These are phyloP conservation scores for Accipiter virgatus DNA, from an alignment of 2,113 vertebrate species.

Conservation along the genomic window DNA sequence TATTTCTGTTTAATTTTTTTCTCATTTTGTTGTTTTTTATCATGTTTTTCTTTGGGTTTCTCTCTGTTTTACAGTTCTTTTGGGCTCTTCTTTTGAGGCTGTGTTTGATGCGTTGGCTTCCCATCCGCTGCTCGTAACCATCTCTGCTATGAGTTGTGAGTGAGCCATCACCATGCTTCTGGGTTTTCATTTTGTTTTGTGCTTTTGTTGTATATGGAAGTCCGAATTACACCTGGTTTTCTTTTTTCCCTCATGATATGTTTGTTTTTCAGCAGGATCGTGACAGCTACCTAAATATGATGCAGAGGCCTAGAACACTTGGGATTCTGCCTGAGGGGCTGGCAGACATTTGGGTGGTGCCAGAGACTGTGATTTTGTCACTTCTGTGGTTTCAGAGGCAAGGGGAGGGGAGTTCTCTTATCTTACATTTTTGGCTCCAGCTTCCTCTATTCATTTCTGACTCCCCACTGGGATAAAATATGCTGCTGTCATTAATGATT, in stretches of 20 bases:
- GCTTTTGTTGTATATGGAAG: slow-evolving; percentile 55
- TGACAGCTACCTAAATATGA: slow-evolving; percentile 10
- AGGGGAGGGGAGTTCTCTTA: background rate
- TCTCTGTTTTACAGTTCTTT: slow-evolving; percentile 91
- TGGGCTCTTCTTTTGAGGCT: slow-evolving; percentile 81
- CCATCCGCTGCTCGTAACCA: slow-evolving; percentile 76
- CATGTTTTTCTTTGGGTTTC: slow-evolving; percentile 76
- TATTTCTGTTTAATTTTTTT: slow-evolving; percentile 54
- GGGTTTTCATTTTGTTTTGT: slow-evolving; percentile 65
- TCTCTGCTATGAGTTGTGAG: slow-evolving; percentile 84
- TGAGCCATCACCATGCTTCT: slow-evolving; percentile 75
- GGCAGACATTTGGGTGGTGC: background rate
- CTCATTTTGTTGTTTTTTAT: slow-evolving; percentile 69
- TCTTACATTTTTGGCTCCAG: background rate
- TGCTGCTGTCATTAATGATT: background rate
- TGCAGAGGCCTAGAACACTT: background rate
- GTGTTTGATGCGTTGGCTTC: slow-evolving; percentile 85
- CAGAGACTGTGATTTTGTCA: background rate
- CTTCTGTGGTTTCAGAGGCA: background rate
- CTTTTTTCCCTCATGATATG: slow-evolving; percentile 34
- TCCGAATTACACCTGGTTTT: slow-evolving; percentile 34
- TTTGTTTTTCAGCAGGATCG: slow-evolving; percentile 45
- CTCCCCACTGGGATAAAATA: background rate
- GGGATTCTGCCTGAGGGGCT: background rate
- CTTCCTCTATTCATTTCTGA: background rate